Percentiles rank a stretch among this genome's conserved stretches.
Evolutionary conservation across 2,113 vertebrate species (phyloP).

Genomic region (Protomyctophum bolini): DNA sequence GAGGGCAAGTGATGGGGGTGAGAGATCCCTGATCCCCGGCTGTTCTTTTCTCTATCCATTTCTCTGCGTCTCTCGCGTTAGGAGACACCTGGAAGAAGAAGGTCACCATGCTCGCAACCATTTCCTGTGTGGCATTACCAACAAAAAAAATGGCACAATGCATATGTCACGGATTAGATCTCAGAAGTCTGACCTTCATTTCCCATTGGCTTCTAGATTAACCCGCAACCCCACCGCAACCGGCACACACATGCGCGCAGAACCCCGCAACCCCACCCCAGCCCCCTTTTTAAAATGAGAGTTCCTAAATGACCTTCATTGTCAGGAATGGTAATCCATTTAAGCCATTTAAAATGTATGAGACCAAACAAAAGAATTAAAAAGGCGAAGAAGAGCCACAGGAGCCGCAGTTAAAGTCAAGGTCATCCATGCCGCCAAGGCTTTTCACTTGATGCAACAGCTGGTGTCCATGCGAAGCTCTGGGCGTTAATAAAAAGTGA

Average conservation of each 20-base stretch:
- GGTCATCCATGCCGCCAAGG: constrained; percentile 86
- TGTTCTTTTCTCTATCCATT: constrained; percentile 40
- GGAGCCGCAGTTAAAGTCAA: constrained; percentile 85
- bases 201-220: constrained; percentile 51
- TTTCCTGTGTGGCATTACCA: constrained; percentile 41
- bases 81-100: constrained; percentile 58
- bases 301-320: constrained; percentile 71
- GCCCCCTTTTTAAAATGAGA: constrained; percentile 44
- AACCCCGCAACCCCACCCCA: not conserved
- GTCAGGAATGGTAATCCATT: constrained; percentile 75
- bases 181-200: constrained; percentile 55
- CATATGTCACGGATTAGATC: constrained; percentile 67
- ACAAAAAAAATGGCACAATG: constrained; percentile 41
- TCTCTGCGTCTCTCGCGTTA: constrained; percentile 24
- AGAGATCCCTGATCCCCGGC: constrained; percentile 64
- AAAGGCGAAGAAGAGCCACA: constrained; percentile 58
- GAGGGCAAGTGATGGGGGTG: constrained; percentile 53
- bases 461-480: constrained; percentile 91
- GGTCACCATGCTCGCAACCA: constrained; percentile 65
- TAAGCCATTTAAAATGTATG: constrained; percentile 79
- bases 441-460: constrained; percentile 86
- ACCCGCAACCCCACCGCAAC: constrained; percentile 16
- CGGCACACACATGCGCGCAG: not conserved
- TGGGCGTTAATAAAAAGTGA: constrained; percentile 84
- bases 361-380: constrained; percentile 78